Base-by-base conservation (phyloP, 53 echinoderm and acorn worm species). In the Henricia sp. region DNA sequence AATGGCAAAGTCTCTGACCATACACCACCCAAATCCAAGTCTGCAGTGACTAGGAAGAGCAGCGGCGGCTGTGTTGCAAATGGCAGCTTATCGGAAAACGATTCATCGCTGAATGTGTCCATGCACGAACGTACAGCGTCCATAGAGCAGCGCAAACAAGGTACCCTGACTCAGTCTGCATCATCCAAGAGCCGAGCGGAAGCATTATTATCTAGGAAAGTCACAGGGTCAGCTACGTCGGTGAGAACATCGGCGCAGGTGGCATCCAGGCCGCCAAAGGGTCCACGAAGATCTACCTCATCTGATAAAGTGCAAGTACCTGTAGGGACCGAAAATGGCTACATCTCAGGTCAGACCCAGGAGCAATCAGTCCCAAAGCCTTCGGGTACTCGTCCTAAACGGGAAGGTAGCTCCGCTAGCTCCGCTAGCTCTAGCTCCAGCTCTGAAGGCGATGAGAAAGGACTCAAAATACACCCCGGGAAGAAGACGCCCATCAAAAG, bases 231-330 rank as follows among this genome's bases (percentile, higher is more conserved):
- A 50, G 80, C 80, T 17, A 80, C 80, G 21, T 80, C 80, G 0
- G 80, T 80, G 42, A 80, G 80, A 64, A 80, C 80, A 13, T 64
- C 38, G 33, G 3, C 46, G 34, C n/a, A 44, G 10, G 33, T 80
- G 23, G 34, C 48, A 1, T 30, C 80, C n/a, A 80, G 64, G 43
- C 64, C 80, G 34, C 80, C 64, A 62, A 80, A 80, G 40, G 80
- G 63, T 63, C 80, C 80, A 41, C 80, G 80, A 50, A 62, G 80
- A 50, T 80, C 80, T 80, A 80, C 80, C 80, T 80, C 80, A 63
- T 62, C 80, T 10, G 80, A 80, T 64, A 80, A 80, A 65, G 65
- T 80, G 46, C 78, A 78, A 65, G 65, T 80, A 34, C 78, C 62
- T 33, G 44, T 30, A 80, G 80, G 65, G 30, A 19, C 64, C 21